These are phyloP conservation scores for Semaprochilodus insignis DNA, from an alignment of 2,797 vertebrate genomes.

Conservation along the genomic window DNA sequence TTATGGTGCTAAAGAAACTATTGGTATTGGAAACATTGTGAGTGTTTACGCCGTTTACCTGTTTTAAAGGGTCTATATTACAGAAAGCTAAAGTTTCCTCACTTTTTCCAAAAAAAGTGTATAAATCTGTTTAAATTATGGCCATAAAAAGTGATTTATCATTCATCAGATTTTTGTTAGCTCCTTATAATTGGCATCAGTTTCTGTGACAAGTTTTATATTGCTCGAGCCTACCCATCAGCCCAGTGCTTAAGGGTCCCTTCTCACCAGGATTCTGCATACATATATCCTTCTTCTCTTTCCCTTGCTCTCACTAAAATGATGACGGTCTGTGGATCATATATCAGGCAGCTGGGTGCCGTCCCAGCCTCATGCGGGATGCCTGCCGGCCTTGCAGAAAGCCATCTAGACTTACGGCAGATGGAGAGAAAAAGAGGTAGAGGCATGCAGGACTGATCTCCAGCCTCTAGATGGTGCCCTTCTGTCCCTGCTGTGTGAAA, in stretches of 20 bases:
- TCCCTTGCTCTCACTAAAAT: constrained; percentile 30
- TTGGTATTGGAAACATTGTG: no score
- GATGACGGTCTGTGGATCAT: constrained; percentile 34
- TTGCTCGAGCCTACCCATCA: no score
- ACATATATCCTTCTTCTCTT: constrained; percentile 3
- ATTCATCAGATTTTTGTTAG: no score
- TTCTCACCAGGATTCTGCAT: background rate
- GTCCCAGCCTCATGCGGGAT: constrained; percentile 15
- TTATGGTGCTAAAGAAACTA: no score
- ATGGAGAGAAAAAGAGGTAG: background rate
- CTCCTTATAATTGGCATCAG: no score
- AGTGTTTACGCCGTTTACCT: no score
- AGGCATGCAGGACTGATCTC: background rate
- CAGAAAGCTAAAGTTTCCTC: no score
- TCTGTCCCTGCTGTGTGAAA: constrained; percentile 11
- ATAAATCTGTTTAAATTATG: no score
- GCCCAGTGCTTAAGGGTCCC: background rate
- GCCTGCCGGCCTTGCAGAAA: constrained; percentile 24
- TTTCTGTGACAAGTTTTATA: no score
- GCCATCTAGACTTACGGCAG: background rate
- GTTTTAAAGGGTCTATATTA: no score
- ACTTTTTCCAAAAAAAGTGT: no score
- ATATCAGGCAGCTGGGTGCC: constrained; percentile 24
- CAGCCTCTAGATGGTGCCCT: constrained; percentile 50
- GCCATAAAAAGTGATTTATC: no score